Conservation (phyloP, 1,140 invertebrate species). For the Telenomus remus region DNA sequence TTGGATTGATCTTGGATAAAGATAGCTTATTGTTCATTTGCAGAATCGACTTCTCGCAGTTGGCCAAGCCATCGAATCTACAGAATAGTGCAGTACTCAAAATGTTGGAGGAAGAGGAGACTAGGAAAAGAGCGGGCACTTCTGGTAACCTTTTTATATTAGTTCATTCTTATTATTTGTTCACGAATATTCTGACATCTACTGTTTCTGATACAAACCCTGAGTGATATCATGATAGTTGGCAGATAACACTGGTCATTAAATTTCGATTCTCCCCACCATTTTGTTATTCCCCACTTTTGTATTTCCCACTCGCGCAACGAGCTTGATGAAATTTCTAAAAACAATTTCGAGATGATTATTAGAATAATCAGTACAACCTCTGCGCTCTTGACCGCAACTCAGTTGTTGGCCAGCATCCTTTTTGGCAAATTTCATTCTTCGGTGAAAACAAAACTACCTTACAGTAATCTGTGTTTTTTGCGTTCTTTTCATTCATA, state of each 20-base stretch:
- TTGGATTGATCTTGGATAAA: conserved; percentile 32
- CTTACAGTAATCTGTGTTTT: not conserved
- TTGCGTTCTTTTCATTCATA: too few species aligned
- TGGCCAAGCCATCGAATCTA: conserved; percentile 83
- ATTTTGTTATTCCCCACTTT: conserved; percentile 17
- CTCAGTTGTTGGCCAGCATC: conserved; percentile 68
- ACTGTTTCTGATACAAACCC: not conserved
- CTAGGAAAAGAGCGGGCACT: conserved; percentile 76
- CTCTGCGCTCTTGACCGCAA: conserved; percentile 48
- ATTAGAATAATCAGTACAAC: conserved; percentile 63
- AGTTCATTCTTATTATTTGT: too few species aligned
- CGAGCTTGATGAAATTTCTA: conserved; percentile 62
- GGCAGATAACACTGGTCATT: conserved; percentile 21
- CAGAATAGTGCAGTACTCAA: conserved; percentile 87
- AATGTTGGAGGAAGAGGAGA: conserved; percentile 88
- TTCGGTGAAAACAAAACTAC: not conserved
- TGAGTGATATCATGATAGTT: conserved; percentile 27
- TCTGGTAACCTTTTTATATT: conserved; percentile 52
- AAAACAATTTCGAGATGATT: conserved; percentile 67
- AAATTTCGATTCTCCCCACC: conserved; percentile 34
- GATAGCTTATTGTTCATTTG: conserved; percentile 62
- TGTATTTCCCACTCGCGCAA: conserved; percentile 41
- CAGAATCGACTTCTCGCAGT: conserved; percentile 85
- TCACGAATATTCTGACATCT: too few species aligned
- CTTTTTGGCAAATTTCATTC: conserved; percentile 66